A percentile compares a stretch with the other conserved stretches of the same genome.
Conservation (phyloP, 2,888 invertebrate genomes). For the Psylliodes chrysocephalus region DNA sequence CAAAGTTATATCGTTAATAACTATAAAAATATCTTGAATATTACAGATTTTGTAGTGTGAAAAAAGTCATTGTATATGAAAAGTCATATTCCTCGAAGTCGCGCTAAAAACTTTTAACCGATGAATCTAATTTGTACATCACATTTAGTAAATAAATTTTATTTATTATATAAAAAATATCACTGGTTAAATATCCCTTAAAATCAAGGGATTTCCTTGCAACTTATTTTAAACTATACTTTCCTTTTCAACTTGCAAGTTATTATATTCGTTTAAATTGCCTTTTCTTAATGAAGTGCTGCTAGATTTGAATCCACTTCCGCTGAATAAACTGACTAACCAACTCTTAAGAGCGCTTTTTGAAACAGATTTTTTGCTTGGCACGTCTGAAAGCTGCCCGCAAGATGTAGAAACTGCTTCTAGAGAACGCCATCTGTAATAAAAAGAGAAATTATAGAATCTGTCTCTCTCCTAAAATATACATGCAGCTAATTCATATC, state of each 20-base stretch:
- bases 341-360: slow-evolving; percentile 77
- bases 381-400: slow-evolving; percentile 58
- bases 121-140: too few relatives aligned
- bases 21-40: too few relatives aligned
- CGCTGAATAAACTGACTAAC: slow-evolving; percentile 80
- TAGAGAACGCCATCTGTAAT: slow-evolving; percentile 76
- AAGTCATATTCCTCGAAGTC: too few relatives aligned
- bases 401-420: slow-evolving; percentile 71
- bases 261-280: slow-evolving; percentile 67
- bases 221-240: slow-evolving; percentile 67
- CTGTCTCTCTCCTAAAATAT: too few relatives aligned
- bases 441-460: neutral
- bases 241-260: slow-evolving; percentile 69
- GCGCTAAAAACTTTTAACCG: too few relatives aligned
- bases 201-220: neutral
- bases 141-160: neutral
- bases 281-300: slow-evolving; percentile 69
- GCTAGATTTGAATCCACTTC: slow-evolving; percentile 75
- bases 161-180: slow-evolving; percentile 1
- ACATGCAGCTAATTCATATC: too few relatives aligned
- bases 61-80: too few relatives aligned
- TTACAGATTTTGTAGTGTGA: too few relatives aligned
- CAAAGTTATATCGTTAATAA: too few relatives aligned
- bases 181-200: neutral
- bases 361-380: slow-evolving; percentile 70